Conservation (phyloP, 1,140 invertebrate genomes). For the Philopotamus ludificatus region DNA sequence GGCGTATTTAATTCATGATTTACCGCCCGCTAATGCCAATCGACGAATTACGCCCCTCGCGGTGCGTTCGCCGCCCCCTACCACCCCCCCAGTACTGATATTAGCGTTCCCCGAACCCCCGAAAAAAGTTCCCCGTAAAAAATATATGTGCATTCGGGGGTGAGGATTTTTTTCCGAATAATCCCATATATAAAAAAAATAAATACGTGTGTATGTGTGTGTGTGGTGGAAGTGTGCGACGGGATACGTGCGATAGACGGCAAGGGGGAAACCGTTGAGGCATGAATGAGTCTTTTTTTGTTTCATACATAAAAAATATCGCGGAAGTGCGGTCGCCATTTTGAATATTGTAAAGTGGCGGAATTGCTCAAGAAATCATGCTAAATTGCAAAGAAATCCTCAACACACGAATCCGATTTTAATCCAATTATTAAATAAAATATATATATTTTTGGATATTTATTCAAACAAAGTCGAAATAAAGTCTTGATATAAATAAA, state of each 20-base stretch:
- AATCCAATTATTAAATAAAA: too few relatives aligned
- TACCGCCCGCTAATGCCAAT: slow-evolving; percentile 39
- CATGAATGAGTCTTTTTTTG: slow-evolving; percentile 38
- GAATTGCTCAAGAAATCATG: too few relatives aligned
- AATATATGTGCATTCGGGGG: slow-evolving; percentile 32
- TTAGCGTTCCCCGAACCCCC: slow-evolving; percentile 29
- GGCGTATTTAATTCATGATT: slow-evolving; percentile 41
- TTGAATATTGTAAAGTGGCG: slow-evolving; percentile 37
- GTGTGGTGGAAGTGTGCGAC: neutral
- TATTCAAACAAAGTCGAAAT: too few relatives aligned
- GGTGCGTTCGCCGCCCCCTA: neutral
- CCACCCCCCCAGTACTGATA: slow-evolving; percentile 28
- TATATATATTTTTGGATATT: too few relatives aligned
- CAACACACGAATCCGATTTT: too few relatives aligned
- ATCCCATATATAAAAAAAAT: slow-evolving; percentile 1
- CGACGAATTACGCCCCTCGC: slow-evolving; percentile 33
- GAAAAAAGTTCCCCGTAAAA: slow-evolving; percentile 14
- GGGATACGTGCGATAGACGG: neutral
- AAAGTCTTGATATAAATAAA: too few relatives aligned
- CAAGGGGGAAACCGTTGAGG: slow-evolving; percentile 25
- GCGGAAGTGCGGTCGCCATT: slow-evolving; percentile 33
- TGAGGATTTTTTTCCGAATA: slow-evolving; percentile 17
- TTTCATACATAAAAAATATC: slow-evolving; percentile 13
- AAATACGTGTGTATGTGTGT: too few relatives aligned
- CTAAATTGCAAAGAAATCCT: too few relatives aligned